Evolutionary conservation across 1,140 invertebrate genomes (phyloP), one percentile per base, ranked within the genome.

Genomic region (Patella vulgata): DNA sequence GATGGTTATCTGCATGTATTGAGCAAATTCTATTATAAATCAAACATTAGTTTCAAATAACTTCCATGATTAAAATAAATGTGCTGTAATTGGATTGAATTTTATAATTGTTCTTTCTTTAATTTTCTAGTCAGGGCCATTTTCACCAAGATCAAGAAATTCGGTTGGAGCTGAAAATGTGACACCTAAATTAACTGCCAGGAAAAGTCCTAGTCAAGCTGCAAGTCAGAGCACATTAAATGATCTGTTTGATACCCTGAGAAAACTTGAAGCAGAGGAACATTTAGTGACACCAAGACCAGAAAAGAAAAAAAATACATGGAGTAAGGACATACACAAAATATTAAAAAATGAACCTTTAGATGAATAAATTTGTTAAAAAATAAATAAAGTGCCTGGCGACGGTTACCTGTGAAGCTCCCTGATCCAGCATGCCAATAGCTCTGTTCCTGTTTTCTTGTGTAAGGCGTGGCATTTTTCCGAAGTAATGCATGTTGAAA

Each of bases 241-340:
- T 52, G 82, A 84, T 52, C 63, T 84, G 14, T 73, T 82, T 64
- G 73, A 79, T 50, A 84, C 82, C 8, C 67, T 84, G 40, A 81
- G 79, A 51, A 78, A 81, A 55, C 59, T 84, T 40, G 82, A 83
- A 63, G 81, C 75, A 48, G 82, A 84, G 23, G 82, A 83, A 46
- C 70, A 77, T 19, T 60, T 82, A 14, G 63, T 67, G 8, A 57
- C 77, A 9, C 65, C 69, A 44, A 66, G 71, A 27, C 62, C 73
- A 42, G 72, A 74, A 31, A 79, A 70, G 58, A 81, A 77, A 40
- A 69, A 74, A 59, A 66, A 68, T 12, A 65, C 68, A n/a, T 82
- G 79, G 78, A 74, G 80, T 82, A 76, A 75, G 79, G 14, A 36
- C n/a, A n/a, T n/a, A n/a, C n/a, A n/a, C n/a, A n/a, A n/a, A 14